Evolutionary conservation across 2,888 invertebrate genomes (phyloP), one percentile per base, ranked within the genome.

Genomic region (Seladonia tumulorum): DNA sequence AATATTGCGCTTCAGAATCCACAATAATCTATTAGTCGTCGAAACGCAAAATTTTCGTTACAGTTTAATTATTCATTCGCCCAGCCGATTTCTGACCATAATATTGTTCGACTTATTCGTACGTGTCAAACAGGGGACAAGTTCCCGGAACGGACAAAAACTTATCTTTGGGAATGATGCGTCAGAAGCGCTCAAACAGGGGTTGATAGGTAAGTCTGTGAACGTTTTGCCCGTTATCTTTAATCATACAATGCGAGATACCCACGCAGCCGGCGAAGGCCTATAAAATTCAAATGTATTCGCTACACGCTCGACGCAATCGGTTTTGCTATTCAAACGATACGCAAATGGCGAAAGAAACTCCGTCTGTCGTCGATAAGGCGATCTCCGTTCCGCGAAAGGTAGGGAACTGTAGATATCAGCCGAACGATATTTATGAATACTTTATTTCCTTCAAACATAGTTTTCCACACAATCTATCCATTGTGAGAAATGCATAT

Each of bases 391-490:
- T 18, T 45, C n/a, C n/a, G 18, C 35, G 8, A 18, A 42, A 80
- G 79, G 53, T 80, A 16, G 16, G 60, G 49, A 72, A 86, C 18
- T 35, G n/a, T 16, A 73, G 7, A 72, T 68, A 60, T 35, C n/a
- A 14, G 35, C 18, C 47, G 22, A 81, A 66, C 29, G 75, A 49
- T 68, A 78, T 84, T 80, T 78, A 60, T 4, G 71, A 60, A 74
- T 85, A 74, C 73, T 87, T 87, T 83, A 83, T 86, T 87, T 83
- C n/a, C 47, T 76, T 80, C 45, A 57, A 81, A 81, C 71, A 80
- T 79, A 63, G 68, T 78, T 72, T 70, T 29, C 18, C 73, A 71
- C 73, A 76, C 71, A 83, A 79, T 72, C 73, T 79, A 74, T 70
- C 49, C 42, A 42, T 68, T 70, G 39, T 25, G 49, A 57, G 60